Base-by-base conservation (phyloP, 2,113 vertebrate species). In the Ictalurus furcatus region DNA sequence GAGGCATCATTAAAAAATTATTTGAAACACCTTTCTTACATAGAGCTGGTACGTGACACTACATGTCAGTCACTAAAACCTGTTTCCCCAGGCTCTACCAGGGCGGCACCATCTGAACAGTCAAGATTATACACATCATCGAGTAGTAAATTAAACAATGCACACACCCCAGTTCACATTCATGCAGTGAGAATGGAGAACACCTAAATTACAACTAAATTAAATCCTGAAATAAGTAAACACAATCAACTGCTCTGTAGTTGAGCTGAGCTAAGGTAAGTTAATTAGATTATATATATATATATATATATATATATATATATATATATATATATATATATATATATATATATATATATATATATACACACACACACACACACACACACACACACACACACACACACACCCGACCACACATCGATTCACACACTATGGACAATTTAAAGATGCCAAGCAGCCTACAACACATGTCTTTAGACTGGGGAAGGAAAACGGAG, bases 81-180 rank as follows among this genome's bases (percentile, higher is more conserved):
- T 63, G 81, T 86, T 86, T 59, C 54, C 25, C 85, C 21, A 59
- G 52, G 69, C 52, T 86, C 69, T 40, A 30, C 19, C 11, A 61
- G 21, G 34, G 11, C 5, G 9, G 30, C 58, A 83, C 30, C 56
- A 23, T 25, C 30, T 59, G 3, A 82, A 59, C 28, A 81, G 19
- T 6, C 11, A 81, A 59, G 30, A 23, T 82, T 37, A 61, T 63
- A 13, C 59, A 44, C 58, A 40, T 59, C 17, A 37, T 34, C 30
- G 8, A 11, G 58, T 40, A 82, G 9, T 13, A 37, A 59, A 82
- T 59, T 2, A 69, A 69, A 71, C 14, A 54, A 17, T 1, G 8
- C 48, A 23, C 7, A 34, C n/a, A 73, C 54, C 19, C 21, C 34
- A 40, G 13, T 40, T 25, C n/a, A 34, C 23, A 58, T 28, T 28